Base-by-base conservation (phyloP, 2,888 invertebrate species). In the Ectemnius continuus region DNA sequence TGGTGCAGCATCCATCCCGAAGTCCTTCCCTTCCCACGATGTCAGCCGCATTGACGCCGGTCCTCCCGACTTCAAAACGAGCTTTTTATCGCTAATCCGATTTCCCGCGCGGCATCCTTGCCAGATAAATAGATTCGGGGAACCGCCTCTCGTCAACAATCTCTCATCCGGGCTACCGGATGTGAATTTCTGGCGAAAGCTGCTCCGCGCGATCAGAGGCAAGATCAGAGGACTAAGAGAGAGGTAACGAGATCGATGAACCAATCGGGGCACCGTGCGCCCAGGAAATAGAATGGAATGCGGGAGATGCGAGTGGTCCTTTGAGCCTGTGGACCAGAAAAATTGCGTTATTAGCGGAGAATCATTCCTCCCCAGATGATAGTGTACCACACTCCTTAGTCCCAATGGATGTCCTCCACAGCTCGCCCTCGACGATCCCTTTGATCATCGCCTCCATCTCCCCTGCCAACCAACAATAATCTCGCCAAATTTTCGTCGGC, bases 71-170 rank as follows among this genome's bases (percentile, higher is more conserved):
- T 74, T 67, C 47, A 62, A 71, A 78, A 81, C 81, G 81, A 80
- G 75, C 70, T 80, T 80, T 81, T 81, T 78, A 80, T 75, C 75
- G 79, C 57, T 82, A 81, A 81, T 81, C 82, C 74, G 75, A 77
- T 81, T 82, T 73, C 69, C 64, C 46, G 68, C 36, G 8, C 36
- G 11, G 77, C 76, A 77, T 78, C 80, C 72, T 67, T 60, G 69
- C 65, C 80, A 36, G 71, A 73, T 82, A 75, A 75, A 78, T 73
- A 70, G 66, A 77, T 80, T 80, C 67, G 52, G 3, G 70, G 57
- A 18, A 6, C 3, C 8, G 48, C 36, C 36, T 36, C 36, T 36
- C 36, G 66, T 60, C 67, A 48, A 61, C n/a, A 47, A 68, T 61
- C 36, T 67, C 46, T 60, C 4, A 14, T 26, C 14, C 13, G 52